Evolutionary conservation across 1,140 invertebrate species (phyloP), one percentile per base, ranked within the genome.

Genomic region (Lanistes nyassanus): DNA sequence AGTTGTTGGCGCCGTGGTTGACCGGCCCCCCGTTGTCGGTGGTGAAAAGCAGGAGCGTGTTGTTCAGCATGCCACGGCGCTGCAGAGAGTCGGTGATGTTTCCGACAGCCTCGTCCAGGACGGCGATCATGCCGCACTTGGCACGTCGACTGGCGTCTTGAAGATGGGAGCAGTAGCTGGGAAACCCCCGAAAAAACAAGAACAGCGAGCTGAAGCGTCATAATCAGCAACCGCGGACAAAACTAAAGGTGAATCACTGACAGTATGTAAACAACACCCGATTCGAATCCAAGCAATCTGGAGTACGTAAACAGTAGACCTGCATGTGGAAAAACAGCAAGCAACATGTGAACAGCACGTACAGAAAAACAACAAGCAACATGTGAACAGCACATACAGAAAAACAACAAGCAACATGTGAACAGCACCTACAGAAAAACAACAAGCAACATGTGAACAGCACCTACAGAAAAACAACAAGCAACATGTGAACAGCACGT

Each of bases 91-190:
- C 84, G 0, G 96, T 92, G 29, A 98, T 93, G 13, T 88, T 82
- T 13, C 95, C 95, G 3, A 98, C 94, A 0, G 95, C 96, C 77
- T 94, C 92, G 87, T 98, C 97, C 75, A 98, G 84, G 82, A 94
- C 94, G 13, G 92, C 90, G 23, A 97, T 83, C 90, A 98, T 94
- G 0, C 91, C 95, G 55, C 70, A 72, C 42, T 72, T 53, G 21
- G 36, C 23, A 37, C 70, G 70, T 11, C 70, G 70, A 9, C 11
- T 62, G n/a, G 19, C 34, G 56, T 72, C 36, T 11, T 72, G 9
- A n/a, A 72, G 37, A 55, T 70, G 51, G 19, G 23, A 31, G 53
- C 68, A 70, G 68, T 56, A 70, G 29, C 68, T 70, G 68, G 13
- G 21, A 36, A 39, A 1, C 51, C n/a, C n/a, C n/a, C n/a, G n/a